Base-by-base conservation (phyloP, 2,797 vertebrate species). In the Kryptopterus vitreolus region DNA sequence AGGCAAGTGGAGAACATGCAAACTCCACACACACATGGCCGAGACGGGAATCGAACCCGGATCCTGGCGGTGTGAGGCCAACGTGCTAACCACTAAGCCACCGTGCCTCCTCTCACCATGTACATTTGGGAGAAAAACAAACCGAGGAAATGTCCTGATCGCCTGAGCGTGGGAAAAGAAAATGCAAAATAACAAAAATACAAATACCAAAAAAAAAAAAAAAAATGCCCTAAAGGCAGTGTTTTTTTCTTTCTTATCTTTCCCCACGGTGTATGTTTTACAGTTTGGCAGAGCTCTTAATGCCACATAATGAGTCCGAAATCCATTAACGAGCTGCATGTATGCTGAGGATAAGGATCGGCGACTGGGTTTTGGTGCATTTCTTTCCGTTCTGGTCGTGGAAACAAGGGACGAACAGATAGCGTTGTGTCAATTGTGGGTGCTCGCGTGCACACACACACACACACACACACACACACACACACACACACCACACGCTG, bases 301-400 rank as follows among this genome's bases (percentile, higher is more conserved):
- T 89, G 89, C 91, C 90, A 90, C 90, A 89, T 93, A 93, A 94
- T 92, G 91, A 92, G 91, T 92, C 92, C 92, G 91, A 94, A 93
- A 93, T 93, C 92, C 93, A 93, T 94, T 93, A 94, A 93, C 91
- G 77, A 89, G 88, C 91, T 90, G 92, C 92, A 91, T 84, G 84
- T 81, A 81, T 43, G 62, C 78, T 57, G 26, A 84, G 53, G 91
- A 94, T 93, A 92, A 86, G 86, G 93, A 85, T 93, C 92, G 80
- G 84, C 82, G 48, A 72, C 26, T 50, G 46, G 72, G 48, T 38
- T 43, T 78, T 75, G 72, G 65, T 43, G 61, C 35, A 61, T 55
- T 59, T 73, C 50, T 43, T 83, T 75, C 59, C 26, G 3, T 66
- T 29, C 62, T 50, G 84, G 86, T 86, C 79, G 84, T 82, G 87